phyloP scores from a whole-genome alignment of 2,888 invertebrate genomes.

The Endomychus coccineus region DNA sequence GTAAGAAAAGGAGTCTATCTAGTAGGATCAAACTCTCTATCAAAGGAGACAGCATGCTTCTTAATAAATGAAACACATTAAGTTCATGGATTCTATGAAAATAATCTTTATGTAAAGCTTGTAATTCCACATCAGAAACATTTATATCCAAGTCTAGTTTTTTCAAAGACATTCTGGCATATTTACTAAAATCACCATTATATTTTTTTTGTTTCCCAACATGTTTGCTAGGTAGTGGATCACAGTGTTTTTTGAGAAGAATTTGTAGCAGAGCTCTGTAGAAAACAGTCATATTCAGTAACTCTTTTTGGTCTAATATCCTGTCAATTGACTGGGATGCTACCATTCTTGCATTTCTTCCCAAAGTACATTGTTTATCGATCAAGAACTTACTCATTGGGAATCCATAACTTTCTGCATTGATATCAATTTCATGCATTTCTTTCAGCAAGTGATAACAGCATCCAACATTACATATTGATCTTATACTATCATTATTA shows the following conservation, averaged over 20 bases:
- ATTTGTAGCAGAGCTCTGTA: conserved; percentile 73
- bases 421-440: conserved; percentile 34
- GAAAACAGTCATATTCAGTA: conserved; percentile 60
- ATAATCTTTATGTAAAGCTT: conserved; percentile 40
- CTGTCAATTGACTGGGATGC: conserved; percentile 78
- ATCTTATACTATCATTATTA: conserved; percentile 47
- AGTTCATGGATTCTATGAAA: conserved; percentile 51
- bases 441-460: conserved; percentile 80
- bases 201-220: conserved; percentile 49
- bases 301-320: conserved; percentile 48
- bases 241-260: conserved; percentile 44
- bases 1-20: conserved; percentile 71
- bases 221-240: conserved; percentile 45
- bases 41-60: conserved; percentile 69
- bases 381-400: conserved; percentile 59
- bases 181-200: conserved; percentile 58
- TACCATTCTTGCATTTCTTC: conserved; percentile 76
- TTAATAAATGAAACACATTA: conserved; percentile 68
- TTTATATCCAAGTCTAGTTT: conserved; percentile 52
- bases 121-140: conserved; percentile 43
- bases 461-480: conserved; percentile 77
- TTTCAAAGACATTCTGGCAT: conserved; percentile 58
- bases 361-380: conserved; percentile 48
- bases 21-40: conserved; percentile 75
- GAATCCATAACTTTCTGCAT: conserved; percentile 46